Conservation (phyloP, 2,113 vertebrate species). For the Oreochromis spilurus region DNA sequence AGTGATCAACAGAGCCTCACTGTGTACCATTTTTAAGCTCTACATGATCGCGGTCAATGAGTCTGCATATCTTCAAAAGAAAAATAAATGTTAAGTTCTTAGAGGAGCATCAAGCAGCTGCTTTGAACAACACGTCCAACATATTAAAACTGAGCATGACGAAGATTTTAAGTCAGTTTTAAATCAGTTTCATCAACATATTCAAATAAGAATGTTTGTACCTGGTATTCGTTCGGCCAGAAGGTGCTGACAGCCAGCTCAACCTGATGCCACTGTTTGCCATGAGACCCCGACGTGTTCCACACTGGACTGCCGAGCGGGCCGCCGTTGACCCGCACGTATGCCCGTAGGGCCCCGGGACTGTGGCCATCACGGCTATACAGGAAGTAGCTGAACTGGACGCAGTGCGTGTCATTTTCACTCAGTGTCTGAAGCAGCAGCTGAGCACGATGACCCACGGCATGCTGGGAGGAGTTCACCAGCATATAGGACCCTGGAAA, state of each 20-base stretch:
- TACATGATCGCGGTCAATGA: background rate
- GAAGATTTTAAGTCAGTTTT: background rate
- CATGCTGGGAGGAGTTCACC: conserved; percentile 94
- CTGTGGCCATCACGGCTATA: conserved; percentile 91
- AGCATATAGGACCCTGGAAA: conserved; percentile 89
- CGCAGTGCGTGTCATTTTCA: conserved; percentile 96
- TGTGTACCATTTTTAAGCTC: conserved; percentile 6
- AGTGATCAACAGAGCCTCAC: conserved; percentile 25
- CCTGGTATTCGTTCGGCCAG: conserved; percentile 98
- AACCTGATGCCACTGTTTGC: conserved; percentile 91
- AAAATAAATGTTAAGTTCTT: background rate
- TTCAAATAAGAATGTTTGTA: conserved; percentile 30
- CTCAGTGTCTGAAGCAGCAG: conserved; percentile 89
- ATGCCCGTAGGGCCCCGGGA: conserved; percentile 83
- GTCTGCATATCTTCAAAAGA: background rate
- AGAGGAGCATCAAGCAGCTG: background rate
- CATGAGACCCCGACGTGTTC: conserved; percentile 84
- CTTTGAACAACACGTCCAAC: background rate
- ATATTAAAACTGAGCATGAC: background rate
- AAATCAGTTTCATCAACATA: background rate
- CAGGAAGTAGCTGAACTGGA: conserved; percentile 97
- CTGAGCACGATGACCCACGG: conserved; percentile 84
- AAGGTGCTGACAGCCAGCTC: conserved; percentile 96
- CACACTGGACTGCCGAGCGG: conserved; percentile 86
- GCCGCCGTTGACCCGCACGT: conserved; percentile 86